A percentile compares a stretch with the other conserved stretches of the same genome.
These are phyloP conservation scores for Willowsia nigromaculata DNA, from an alignment of 2,888 invertebrate species.

Conservation along the genomic window DNA sequence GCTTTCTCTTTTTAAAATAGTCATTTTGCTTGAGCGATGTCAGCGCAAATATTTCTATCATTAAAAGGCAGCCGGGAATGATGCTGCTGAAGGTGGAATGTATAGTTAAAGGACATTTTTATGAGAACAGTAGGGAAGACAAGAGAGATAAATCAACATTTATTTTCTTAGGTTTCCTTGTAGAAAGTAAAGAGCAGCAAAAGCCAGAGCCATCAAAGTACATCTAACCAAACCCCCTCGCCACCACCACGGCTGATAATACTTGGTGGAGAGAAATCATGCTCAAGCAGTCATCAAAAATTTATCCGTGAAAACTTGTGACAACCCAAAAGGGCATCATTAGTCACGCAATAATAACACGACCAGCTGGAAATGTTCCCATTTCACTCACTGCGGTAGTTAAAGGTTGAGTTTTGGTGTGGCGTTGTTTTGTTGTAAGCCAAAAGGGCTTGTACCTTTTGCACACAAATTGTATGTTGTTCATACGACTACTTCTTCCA, in stretches of 20 bases:
- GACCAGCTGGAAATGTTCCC: constrained; percentile 74
- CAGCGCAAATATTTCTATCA: constrained; percentile 34
- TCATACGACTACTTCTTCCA: not conserved
- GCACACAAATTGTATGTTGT: constrained; percentile 8
- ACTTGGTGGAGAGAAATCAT: constrained; percentile 57
- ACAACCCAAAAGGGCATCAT: constrained; percentile 75
- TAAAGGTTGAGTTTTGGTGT: constrained; percentile 33
- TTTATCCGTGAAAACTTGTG: constrained; percentile 72
- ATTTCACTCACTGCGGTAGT: constrained; percentile 24
- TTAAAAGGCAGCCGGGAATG: not conserved
- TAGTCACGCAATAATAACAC: constrained; percentile 77
- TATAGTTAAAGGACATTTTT: not conserved
- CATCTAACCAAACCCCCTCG: not conserved
- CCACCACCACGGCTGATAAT: not conserved
- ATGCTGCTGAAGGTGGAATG: not conserved
- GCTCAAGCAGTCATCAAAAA: constrained; percentile 74
- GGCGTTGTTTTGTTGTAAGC: constrained; percentile 51
- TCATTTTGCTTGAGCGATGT: not conserved
- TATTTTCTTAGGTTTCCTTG: constrained; percentile 22
- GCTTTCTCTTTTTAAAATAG: not conserved
- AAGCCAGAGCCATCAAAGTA: constrained; percentile 56
- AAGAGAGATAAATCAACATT: constrained; percentile 57
- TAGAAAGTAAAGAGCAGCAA: constrained; percentile 39
- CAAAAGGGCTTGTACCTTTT: constrained; percentile 58
- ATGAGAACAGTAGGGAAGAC: not conserved